Base-by-base conservation (phyloP, 2,113 vertebrate species). In the Salvelinus fontinalis region DNA sequence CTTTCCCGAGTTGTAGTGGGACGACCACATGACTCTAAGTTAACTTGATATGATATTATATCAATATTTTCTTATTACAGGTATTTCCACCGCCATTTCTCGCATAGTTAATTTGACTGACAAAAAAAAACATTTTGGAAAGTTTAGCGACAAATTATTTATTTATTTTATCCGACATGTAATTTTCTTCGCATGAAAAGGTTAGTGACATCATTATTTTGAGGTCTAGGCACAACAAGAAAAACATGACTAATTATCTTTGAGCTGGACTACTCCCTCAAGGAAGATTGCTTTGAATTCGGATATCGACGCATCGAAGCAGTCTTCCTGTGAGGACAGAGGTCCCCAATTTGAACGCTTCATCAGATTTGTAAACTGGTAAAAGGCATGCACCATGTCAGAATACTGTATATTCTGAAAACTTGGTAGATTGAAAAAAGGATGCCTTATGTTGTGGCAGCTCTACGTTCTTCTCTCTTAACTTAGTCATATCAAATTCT, bases 401-500 rank as follows among this genome's bases (percentile, higher is more conserved):
- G 59, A 77, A 2, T 57, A 44, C 39, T 44, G 39, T 12, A 70
- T 20, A 62, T 73, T 62, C 24, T 81, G 62, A 1, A 44, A 67
- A 71, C 70, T 13, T 1, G 11, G 29, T 44, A 27, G 51, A 77
- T 22, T 3, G 22, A 66, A 73, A 78, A 34, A 54, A 73, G 62
- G 69, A 76, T 76, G 26, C 70, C 9, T 72, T 44, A 11, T 44
- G 39, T 44, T 44, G 39, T 44, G 39, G 39, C 39, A 44, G 39
- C 39, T 44, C 39, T 44, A 11, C 39, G 9, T 44, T 44, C 39
- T 44, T 44, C 39, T 44, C 39, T 44, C 39, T 44, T 44, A 44
- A 62, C 76, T 75, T 68, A 2, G 39, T 44, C 39, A 73, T 64
- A 51, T 81, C 60, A 71, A 68, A 84, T 83, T 83, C 60, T 20